Conservation (phyloP, 2,797 vertebrate species). For the Syncerus caffer region DNA sequence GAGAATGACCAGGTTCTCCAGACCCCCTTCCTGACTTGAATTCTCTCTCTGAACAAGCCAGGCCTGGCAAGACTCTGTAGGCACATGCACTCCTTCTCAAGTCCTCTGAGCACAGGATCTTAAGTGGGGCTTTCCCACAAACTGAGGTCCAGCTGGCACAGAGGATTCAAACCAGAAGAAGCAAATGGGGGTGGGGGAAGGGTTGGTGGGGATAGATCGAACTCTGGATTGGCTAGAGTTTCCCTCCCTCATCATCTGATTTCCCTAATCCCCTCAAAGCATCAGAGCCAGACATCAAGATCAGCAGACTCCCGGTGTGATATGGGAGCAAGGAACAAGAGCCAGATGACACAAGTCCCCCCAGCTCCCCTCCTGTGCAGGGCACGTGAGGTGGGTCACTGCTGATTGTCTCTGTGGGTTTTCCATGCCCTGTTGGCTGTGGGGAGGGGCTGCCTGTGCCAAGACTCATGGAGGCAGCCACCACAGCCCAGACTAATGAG, state of each 20-base stretch:
- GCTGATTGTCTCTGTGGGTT: neutral
- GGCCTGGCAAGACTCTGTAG: neutral
- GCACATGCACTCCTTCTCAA: neutral
- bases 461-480: neutral
- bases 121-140: neutral
- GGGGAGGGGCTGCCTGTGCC: neutral
- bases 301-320: too few relatives aligned
- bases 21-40: neutral
- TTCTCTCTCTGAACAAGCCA: neutral
- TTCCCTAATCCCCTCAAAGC: neutral
- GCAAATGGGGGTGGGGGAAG: neutral
- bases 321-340: neutral
- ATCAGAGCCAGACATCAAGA: neutral
- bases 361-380: neutral
- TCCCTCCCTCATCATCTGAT: neutral
- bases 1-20: neutral
- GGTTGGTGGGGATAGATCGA: neutral
- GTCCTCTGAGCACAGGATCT: neutral
- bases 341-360: neutral
- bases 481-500: conserved; percentile 66
- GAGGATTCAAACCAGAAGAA: neutral
- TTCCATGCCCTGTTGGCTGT: neutral
- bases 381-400: accelerated
- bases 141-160: neutral
- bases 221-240: neutral